Conservation (phyloP, 2,888 invertebrate species). For the Hirudinaria manillensis region DNA sequence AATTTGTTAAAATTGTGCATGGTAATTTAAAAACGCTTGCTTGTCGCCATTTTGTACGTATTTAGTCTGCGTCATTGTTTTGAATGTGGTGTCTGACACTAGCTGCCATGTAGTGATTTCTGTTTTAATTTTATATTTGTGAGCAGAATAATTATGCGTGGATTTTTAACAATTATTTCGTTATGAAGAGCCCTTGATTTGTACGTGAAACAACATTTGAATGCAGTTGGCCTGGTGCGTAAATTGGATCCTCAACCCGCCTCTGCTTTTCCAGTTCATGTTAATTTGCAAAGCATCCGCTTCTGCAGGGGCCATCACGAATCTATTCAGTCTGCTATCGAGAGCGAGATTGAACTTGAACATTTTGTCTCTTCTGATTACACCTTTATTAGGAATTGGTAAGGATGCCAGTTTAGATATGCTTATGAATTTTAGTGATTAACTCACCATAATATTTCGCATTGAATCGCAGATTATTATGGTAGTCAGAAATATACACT, state of each 20-base stretch:
- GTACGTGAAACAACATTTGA: not conserved
- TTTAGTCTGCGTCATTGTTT: no score
- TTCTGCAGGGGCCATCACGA: slow-evolving; percentile 25
- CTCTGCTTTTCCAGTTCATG: slow-evolving; percentile 25
- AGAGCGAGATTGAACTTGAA: slow-evolving; percentile 23
- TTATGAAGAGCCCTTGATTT: not conserved
- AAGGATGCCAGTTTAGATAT: not conserved
- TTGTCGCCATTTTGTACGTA: no score
- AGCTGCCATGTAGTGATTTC: no score
- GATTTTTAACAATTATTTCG: not conserved
- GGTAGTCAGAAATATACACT: no score
- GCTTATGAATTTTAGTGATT: not conserved
- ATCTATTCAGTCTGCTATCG: slow-evolving; percentile 9
- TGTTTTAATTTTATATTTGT: not conserved
- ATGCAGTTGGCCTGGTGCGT: slow-evolving; percentile 17
- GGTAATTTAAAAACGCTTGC: no score
- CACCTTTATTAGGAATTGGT: slow-evolving; percentile 23
- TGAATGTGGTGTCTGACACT: no score
- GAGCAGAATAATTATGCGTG: not conserved
- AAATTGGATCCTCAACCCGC: slow-evolving; percentile 8
- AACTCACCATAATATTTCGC: no score
- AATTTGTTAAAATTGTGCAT: no score
- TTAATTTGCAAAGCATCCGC: slow-evolving; percentile 15
- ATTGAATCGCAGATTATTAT: no score
- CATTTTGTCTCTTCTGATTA: slow-evolving; percentile 12